Conservation (phyloP, 2,113 vertebrate genomes). For the Pollachius pollachius region DNA sequence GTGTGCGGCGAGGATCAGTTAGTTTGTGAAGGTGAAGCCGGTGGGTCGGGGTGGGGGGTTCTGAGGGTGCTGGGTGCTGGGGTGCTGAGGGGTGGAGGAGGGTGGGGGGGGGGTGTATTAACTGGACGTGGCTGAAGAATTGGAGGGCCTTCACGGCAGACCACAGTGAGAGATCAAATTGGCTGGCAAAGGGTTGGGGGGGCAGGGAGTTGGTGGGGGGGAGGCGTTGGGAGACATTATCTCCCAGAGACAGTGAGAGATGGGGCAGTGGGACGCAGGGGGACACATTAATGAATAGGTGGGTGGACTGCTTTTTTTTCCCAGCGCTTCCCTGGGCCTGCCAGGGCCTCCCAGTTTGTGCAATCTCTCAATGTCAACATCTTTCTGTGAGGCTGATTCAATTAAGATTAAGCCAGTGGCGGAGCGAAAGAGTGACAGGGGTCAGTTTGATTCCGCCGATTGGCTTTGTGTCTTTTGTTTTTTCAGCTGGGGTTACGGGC, state of each 20-base stretch:
- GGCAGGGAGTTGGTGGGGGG: slow-evolving; percentile 70
- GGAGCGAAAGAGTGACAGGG: slow-evolving; percentile 79
- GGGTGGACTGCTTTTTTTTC: slow-evolving; percentile 63
- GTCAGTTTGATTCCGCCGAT: slow-evolving; percentile 85
- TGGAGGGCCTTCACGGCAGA: slow-evolving; percentile 45
- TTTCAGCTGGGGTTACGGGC: slow-evolving; percentile 56
- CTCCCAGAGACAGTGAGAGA: slow-evolving; percentile 86
- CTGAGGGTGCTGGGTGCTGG: not conserved
- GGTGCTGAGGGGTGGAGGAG: not conserved
- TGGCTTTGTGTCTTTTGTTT: slow-evolving; percentile 78
- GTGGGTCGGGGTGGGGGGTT: not conserved
- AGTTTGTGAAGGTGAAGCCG: too few relatives aligned
- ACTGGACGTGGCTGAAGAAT: slow-evolving; percentile 50
- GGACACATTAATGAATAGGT: slow-evolving; percentile 88
- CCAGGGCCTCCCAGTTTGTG: slow-evolving; percentile 89
- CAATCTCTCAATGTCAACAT: slow-evolving; percentile 99
- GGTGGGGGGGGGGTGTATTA: slow-evolving; percentile 3
- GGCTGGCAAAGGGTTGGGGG: slow-evolving; percentile 47
- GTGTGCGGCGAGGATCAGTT: too few relatives aligned
- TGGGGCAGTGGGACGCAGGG: slow-evolving; percentile 49
- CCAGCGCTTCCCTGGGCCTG: slow-evolving; percentile 75
- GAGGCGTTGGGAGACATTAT: slow-evolving; percentile 71
- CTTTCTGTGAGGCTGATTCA: slow-evolving; percentile 94
- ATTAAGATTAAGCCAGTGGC: slow-evolving; percentile 96
- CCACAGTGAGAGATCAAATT: slow-evolving; percentile 74